phyloP scores from a whole-genome alignment of 1,140 invertebrate genomes.

The Mercenaria mercenaria region DNA sequence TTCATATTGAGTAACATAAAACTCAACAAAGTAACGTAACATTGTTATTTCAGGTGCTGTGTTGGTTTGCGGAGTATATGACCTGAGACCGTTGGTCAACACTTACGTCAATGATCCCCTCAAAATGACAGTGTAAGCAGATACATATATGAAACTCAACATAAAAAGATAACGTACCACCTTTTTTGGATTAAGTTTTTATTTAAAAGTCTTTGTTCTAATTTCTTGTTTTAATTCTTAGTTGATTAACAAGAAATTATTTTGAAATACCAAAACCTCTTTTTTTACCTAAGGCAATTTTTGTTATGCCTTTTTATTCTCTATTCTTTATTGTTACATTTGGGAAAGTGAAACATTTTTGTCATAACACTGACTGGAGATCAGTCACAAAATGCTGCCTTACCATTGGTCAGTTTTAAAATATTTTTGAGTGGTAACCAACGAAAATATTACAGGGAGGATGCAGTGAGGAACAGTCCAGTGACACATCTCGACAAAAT shows the following conservation, averaged over 20 bases:
- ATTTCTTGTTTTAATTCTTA: background rate
- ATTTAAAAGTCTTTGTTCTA: background rate
- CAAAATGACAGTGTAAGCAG: constrained; percentile 78
- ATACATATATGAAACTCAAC: background rate
- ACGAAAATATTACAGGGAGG: constrained; percentile 72
- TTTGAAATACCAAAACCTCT: too few species aligned
- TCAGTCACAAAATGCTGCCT: too few species aligned
- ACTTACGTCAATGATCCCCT: constrained; percentile 81
- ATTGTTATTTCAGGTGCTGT: constrained; percentile 79
- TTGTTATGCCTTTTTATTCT: too few species aligned
- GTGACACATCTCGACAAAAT: constrained; percentile 71
- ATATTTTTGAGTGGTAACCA: too few species aligned
- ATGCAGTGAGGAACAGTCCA: constrained; percentile 78
- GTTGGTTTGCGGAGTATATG: constrained; percentile 81
- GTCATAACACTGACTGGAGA: too few species aligned
- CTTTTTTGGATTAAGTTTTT: background rate
- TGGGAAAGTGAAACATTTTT: too few species aligned
- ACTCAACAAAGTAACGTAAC: too few species aligned
- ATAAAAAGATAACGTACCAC: background rate
- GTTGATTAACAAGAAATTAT: too few species aligned
- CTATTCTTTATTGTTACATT: too few species aligned
- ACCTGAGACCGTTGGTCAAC: constrained; percentile 79
- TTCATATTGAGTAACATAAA: too few species aligned
- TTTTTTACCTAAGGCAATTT: too few species aligned
- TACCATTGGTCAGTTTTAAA: too few species aligned